Evolutionary conservation across 2,888 invertebrate genomes (phyloP), one percentile per base, ranked within the genome.

Genomic region (Desoria tigrina): DNA sequence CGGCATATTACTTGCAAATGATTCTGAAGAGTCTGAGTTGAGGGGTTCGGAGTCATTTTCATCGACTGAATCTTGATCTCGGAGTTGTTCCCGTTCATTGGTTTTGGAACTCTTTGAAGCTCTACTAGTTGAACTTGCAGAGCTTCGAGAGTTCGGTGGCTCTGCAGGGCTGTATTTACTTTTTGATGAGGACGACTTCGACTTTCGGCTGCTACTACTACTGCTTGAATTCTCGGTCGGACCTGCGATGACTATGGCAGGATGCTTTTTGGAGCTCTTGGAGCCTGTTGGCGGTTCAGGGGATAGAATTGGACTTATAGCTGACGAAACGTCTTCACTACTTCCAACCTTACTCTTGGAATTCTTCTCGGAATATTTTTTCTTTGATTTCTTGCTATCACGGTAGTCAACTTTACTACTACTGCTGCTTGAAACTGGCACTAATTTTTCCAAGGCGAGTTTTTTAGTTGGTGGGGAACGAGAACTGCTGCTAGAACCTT

Each of bases 251-350:
- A 63, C 69, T 27, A 56, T 61, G 16, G 18, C 28, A 14, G 50
- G 21, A 27, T 58, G 58, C 54, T 57, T 61, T 61, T 65, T 65
- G 1, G 61, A 58, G 18, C 65, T 68, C n/a, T 61, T 61, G 4
- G 64, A 55, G 55, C 67, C 56, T 57, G 65, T 39, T 51, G 59
- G 51, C n/a, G 65, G 60, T 26, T 61, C 63, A 16, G 68, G 54
- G 24, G 67, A 63, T 39, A 65, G 57, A 54, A 62, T 65, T 14
- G 65, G 70, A 32, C 65, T 70, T 21, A 68, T 67, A 42, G 68
- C 72, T 3, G 70, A 72, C 42, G 68, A 66, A 16, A 73, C 68
- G 54, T 68, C 72, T 50, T 73, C 70, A 45, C 68, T 66, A 37
- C 68, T 70, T 1, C 67, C 65, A 60, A 67, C 53, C 11, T 21